Evolutionary conservation across 2,113 vertebrate species (phyloP), one percentile per base, ranked within the genome.

Genomic region (Psettodes erumei): DNA sequence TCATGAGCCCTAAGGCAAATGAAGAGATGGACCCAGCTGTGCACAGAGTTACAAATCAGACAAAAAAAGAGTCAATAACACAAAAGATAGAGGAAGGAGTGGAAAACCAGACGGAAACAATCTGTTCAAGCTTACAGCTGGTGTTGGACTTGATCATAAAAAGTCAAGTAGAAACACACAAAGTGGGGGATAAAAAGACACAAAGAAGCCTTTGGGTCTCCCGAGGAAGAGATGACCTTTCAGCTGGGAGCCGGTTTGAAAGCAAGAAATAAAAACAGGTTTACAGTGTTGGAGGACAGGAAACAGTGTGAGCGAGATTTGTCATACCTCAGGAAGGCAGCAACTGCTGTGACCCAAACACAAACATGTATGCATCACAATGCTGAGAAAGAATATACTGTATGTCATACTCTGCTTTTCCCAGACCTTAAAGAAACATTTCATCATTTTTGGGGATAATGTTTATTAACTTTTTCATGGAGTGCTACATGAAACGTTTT

Each of bases 191-290:
- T n/a, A 78, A 71, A 7, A 16, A 76, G 45, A 66, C 54, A 66
- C 71, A 82, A 66, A 81, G 42, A 56, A 48, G 40, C 65, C 30
- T 40, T 32, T 62, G 71, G 60, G 62, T 61, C 71, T 69, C 63
- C 55, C 43, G 73, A 81, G 77, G 59, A 71, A 54, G 30, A 30
- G 28, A 51, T 64, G 88, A 87, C 86, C 86, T 90, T 88, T 87
- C 27, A 68, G 80, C 7, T 51, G 35, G 47, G 42, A 68, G 71
- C 50, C 50, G 71, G 68, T 56, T 48, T 71, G 81, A 83, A 89
- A 74, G 75, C 45, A 54, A 77, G 65, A 42, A n/a, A 21, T 69
- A 65, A 70, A 71, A 54, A 47, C 7, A 83, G 33, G 25, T 64
- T 66, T 77, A 69, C 71, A 72, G 71, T 59, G 42, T 10, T 38